Percentiles rank a stretch among this genome's conserved stretches.
Evolutionary conservation across 2,113 vertebrate genomes (phyloP).

Genomic region (Camelus dromedarius): DNA sequence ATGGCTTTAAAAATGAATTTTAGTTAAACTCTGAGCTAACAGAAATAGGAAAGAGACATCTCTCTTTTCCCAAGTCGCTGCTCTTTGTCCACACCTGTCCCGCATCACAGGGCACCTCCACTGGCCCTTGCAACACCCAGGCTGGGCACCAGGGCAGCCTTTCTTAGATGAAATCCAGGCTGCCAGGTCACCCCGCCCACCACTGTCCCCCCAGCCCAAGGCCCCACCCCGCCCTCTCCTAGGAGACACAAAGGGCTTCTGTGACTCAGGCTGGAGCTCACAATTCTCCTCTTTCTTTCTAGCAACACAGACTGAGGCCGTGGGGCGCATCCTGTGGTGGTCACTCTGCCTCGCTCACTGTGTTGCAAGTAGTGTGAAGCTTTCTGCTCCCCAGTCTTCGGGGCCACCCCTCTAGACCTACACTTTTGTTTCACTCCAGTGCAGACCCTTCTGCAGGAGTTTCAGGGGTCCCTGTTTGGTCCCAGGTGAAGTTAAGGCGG

Average conservation of each 20-base stretch:
- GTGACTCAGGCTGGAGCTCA: slow-evolving; percentile 51
- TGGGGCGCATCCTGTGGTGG: not conserved
- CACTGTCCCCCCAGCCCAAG: not conserved
- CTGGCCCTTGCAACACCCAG: not conserved
- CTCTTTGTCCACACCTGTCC: slow-evolving; percentile 61
- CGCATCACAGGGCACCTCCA: not conserved
- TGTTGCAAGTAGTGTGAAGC: not conserved
- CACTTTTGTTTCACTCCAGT: not conserved
- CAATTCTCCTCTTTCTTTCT: slow-evolving; percentile 69
- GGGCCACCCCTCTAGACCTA: not conserved
- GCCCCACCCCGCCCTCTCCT: slow-evolving; percentile 22
- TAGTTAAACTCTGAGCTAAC: slow-evolving; percentile 26
- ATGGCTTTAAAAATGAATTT: slow-evolving; percentile 30
- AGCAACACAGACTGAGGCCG: not conserved
- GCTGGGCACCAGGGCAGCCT: slow-evolving; percentile 64
- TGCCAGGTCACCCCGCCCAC: not conserved
- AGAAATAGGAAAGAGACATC: not conserved
- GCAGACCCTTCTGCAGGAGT: not conserved
- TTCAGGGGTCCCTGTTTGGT: not conserved
- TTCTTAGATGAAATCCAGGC: slow-evolving; percentile 65
- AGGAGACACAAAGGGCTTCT: slow-evolving; percentile 77
- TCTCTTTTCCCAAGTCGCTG: slow-evolving; percentile 26
- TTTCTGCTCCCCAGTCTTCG: not conserved
- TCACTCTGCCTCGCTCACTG: not conserved
- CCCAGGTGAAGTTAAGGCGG: not conserved